Evolutionary conservation across 2,797 vertebrate genomes (phyloP), one percentile per base, ranked within the genome.

Genomic region (Notoglanidium macrostoma): DNA sequence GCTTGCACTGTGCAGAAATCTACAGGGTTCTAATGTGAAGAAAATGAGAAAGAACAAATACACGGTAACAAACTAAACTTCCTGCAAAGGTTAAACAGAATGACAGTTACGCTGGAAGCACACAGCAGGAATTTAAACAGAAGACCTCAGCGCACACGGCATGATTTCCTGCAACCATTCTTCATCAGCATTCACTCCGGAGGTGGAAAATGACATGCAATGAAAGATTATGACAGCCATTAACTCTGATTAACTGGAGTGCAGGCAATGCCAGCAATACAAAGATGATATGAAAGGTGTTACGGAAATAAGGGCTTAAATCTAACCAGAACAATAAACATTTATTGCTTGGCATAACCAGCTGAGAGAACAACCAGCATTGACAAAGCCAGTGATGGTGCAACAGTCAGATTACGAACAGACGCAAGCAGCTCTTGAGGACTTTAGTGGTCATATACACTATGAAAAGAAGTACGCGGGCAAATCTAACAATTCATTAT

Each of bases 161-260:
- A 49, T 70, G 44, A 72, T 59, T 84, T 78, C 51, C 82, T 79
- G 83, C 74, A 72, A 44, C 51, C 7, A 35, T 32, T 44, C 32
- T 78, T 79, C 82, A 70, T 79, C 40, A 78, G 74, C 68, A 68
- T n/a, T 84, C 0, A 59, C 29, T 40, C 59, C 26, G 15, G 46
- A 84, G 63, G 82, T 44, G 65, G 44, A 80, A 61, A 84, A 85
- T 17, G 63, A 85, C 35, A 73, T 9, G 49, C 35, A 44, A 54
- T 85, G 11, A 57, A 84, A 59, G 57, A 26, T 26, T 46, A 87
- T 32, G 23, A 74, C 14, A 40, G 55, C n/a, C 35, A 79, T 72
- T 72, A 84, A 44, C 21, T 80, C 65, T 61, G 54, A 87, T 78
- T 84, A 67, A 83, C 55, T 63, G 77, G 54, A 80, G 65, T 19